These are phyloP conservation scores for Drosophila cardini DNA, from an alignment of 1,140 invertebrate species.

Conservation along the genomic window DNA sequence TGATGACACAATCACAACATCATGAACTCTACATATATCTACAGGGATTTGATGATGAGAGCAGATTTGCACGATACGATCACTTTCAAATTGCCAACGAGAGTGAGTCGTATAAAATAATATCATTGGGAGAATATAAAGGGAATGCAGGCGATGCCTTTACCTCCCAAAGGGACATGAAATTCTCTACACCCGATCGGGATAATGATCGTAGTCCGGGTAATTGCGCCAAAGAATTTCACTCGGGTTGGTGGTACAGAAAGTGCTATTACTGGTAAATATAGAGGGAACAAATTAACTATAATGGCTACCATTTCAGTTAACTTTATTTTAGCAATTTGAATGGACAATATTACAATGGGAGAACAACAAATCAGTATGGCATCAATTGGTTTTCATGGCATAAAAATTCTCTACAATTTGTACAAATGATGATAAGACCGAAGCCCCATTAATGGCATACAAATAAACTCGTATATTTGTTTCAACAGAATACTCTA, in stretches of 20 bases:
- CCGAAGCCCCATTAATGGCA: conserved; percentile 9
- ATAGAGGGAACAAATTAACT: neutral
- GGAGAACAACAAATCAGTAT: conserved; percentile 19
- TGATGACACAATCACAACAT: conserved; percentile 18
- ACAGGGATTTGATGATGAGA: conserved; percentile 8
- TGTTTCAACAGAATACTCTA: neutral
- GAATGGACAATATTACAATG: conserved; percentile 18
- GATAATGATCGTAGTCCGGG: conserved; percentile 1
- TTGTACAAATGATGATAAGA: conserved; percentile 38
- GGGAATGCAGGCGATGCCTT: conserved; percentile 33
- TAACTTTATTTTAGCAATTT: conserved; percentile 14
- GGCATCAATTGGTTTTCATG: conserved; percentile 41
- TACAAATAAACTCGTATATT: neutral
- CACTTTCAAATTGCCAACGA: conserved; percentile 25
- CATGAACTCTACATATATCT: conserved; percentile 38
- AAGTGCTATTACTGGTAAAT: conserved; percentile 36
- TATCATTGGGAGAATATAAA: conserved; percentile 9
- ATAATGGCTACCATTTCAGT: neutral
- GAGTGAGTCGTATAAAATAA: conserved; percentile 4
- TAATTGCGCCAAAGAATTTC: conserved; percentile 27
- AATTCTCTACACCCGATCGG: conserved; percentile 30
- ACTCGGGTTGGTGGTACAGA: conserved; percentile 31
- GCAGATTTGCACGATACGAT: conserved; percentile 17
- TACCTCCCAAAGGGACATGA: neutral
- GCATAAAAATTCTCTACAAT: conserved; percentile 27